Evolutionary conservation across 2,797 vertebrate species (phyloP), one percentile per base, ranked within the genome.

Genomic region (Syngnathus rostellatus): DNA sequence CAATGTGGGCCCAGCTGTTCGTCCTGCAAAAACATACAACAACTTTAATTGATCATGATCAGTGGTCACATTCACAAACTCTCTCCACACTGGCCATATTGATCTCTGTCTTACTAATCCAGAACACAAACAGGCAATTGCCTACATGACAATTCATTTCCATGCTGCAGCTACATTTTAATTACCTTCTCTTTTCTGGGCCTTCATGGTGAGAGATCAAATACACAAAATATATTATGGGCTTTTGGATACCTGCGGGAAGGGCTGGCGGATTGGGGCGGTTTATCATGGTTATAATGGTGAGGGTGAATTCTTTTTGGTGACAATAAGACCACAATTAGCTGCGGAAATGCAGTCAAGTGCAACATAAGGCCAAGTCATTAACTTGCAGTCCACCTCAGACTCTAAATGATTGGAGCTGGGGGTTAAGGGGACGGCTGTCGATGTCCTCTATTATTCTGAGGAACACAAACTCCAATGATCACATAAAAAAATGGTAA

Each of bases 301-400:
- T 40, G 71, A 71, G 64, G 73, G 69, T 69, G 50, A 81, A 81
- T 88, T 41, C 16, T 54, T 64, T 45, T 45, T 21, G 1, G 81
- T 87, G 87, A 87, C 88, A 89, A 88, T 90, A 87, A 83, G 71
- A 80, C 79, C 68, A 80, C 89, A 90, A 92, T 92, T 91, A 89
- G 81, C 78, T 81, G 73, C 66, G 71, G 77, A 78, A 84, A 88
- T 41, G 73, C 85, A 88, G 85, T 83, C 88, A 86, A 87, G 83
- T 79, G 73, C 83, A 77, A 79, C 88, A 80, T 65, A 69, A 81
- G 82, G 79, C 81, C 46, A 82, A 85, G 85, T 88, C 87, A 90
- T 91, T 90, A 90, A 89, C 87, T 83, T 72, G 74, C 78, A 79
- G 80, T 76, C 86, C 83, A 77, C 83, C 78, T 86, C 83, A 76